Base-by-base conservation (phyloP, 2,797 vertebrate genomes). In the Notolepis coatsorum region DNA sequence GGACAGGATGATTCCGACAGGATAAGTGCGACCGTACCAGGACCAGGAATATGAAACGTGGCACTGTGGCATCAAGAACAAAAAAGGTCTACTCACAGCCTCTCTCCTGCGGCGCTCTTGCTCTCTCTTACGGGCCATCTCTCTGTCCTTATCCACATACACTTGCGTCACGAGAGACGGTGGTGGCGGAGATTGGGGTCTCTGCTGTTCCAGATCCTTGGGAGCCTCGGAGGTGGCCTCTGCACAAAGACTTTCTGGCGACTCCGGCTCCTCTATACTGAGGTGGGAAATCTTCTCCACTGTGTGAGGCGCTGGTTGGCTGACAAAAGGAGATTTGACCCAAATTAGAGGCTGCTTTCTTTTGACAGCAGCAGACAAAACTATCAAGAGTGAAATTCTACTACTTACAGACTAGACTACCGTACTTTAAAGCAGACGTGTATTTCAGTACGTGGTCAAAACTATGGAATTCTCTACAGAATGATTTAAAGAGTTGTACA, bases 71-170 rank as follows among this genome's bases (percentile, higher is more conserved):
- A n/a, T n/a, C 13, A 17, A 1, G 2, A 7, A 2, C 7, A 6
- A 8, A 6, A 35, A 21, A 9, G 37, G 9, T n/a, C n/a, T n/a
- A 93, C 96, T 95, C 86, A 99, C 97, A 24, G 91, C 93, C 81
- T 96, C 93, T 78, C 86, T 93, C 25, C 93, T 85, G 55, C 97
- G 94, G 7, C 95, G 93, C 33, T 98, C 96, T 65, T 97, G 96
- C 68, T 96, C 96, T 69, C 79, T 93, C 68, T 83, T 92, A 51
- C 94, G 95, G 20, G 96, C 96, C 84, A 94, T 70, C 57, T 93
- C 91, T 42, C 94, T 88, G 7, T 94, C 91, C 52, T 69, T 68
- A 23, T 88, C 77, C 68, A 92, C 51, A 20, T 24, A 21, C 0
- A 35, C 25, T 62, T 84, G 84, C 17, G 49, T 10, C 20, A 25